Evolutionary conservation across 2,888 invertebrate species (phyloP).

Genomic region (Machimus rusticus): DNA sequence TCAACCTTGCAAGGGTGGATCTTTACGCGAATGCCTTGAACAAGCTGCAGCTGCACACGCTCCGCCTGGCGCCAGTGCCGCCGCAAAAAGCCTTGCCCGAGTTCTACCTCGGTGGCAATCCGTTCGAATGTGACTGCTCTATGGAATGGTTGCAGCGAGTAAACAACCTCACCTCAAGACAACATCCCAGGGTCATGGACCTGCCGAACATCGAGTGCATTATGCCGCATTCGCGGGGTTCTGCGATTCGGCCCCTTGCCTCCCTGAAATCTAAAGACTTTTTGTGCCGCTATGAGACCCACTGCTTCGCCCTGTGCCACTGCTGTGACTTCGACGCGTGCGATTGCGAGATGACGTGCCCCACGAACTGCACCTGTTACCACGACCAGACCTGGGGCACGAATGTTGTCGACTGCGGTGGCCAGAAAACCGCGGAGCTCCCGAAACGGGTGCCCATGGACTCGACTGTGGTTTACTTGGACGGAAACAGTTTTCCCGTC

Average conservation of each 20-base stretch:
- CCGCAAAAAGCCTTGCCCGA: constrained; percentile 78
- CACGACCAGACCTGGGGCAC: constrained; percentile 94
- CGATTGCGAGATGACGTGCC: constrained; percentile 97
- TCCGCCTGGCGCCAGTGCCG: constrained; percentile 74
- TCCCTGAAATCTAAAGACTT: constrained; percentile 86
- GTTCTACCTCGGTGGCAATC: constrained; percentile 91
- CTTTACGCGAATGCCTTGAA: constrained; percentile 88
- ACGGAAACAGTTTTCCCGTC: constrained; percentile 86
- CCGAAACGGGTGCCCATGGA: constrained; percentile 94
- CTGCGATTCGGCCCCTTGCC: constrained; percentile 78
- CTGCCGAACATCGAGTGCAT: constrained; percentile 88
- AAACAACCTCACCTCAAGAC: constrained; percentile 84
- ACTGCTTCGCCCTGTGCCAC: constrained; percentile 94
- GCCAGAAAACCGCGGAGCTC: constrained; percentile 77
- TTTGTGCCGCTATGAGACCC: constrained; percentile 89
- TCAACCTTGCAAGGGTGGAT: constrained; percentile 84
- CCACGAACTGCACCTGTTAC: constrained; percentile 91
- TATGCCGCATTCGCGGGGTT: constrained; percentile 84
- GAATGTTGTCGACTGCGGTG: constrained; percentile 91
- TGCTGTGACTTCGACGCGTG: constrained; percentile 97
- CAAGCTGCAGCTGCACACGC: constrained; percentile 81
- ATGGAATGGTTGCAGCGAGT: constrained; percentile 95
- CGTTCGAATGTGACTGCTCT: constrained; percentile 92
- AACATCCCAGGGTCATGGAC: constrained; percentile 90
- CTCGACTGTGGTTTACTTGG: constrained; percentile 90